Conservation (phyloP, 1,140 invertebrate genomes). For the Brachionus manjavacas region DNA sequence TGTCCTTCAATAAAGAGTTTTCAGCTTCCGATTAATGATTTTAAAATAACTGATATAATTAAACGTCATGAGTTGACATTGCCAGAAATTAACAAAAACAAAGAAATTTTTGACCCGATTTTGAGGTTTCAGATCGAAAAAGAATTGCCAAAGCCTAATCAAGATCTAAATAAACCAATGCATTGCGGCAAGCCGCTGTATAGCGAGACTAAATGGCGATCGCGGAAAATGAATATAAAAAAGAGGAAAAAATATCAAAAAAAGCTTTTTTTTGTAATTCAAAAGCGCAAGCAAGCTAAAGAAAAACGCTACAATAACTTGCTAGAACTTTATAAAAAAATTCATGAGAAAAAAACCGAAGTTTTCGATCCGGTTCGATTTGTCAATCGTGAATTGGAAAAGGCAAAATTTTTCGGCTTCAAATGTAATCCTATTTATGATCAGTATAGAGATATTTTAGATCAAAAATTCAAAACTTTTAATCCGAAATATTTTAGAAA, state of each 20-base stretch:
- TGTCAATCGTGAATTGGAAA: conserved; percentile 40
- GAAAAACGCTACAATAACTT: conserved; percentile 32
- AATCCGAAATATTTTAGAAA: conserved; percentile 29
- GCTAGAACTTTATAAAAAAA: neutral
- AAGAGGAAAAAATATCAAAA: conserved; percentile 39
- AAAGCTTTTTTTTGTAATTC: conserved; percentile 39
- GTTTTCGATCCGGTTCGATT: conserved; percentile 23
- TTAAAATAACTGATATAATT: conserved; percentile 29
- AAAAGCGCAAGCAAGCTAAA: conserved; percentile 30
- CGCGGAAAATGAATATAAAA: conserved; percentile 41
- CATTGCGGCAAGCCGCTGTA: conserved; percentile 25
- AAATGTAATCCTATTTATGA: conserved; percentile 30
- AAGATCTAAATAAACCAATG: neutral
- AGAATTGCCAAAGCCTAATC: neutral
- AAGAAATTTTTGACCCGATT: conserved; percentile 17
- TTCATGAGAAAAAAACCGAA: conserved; percentile 25
- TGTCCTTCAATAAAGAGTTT: conserved; percentile 36
- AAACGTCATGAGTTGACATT: conserved; percentile 32
- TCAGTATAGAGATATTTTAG: conserved; percentile 9
- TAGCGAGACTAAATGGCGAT: conserved; percentile 29
- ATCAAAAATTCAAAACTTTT: conserved; percentile 29
- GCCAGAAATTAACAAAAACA: conserved; percentile 40
- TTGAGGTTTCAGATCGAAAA: conserved; percentile 33
- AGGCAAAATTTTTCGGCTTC: conserved; percentile 40
- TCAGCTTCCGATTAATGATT: conserved; percentile 18